Base-by-base conservation (phyloP, 2,797 vertebrate genomes). In the Cryptoblepharus egeriae region DNA sequence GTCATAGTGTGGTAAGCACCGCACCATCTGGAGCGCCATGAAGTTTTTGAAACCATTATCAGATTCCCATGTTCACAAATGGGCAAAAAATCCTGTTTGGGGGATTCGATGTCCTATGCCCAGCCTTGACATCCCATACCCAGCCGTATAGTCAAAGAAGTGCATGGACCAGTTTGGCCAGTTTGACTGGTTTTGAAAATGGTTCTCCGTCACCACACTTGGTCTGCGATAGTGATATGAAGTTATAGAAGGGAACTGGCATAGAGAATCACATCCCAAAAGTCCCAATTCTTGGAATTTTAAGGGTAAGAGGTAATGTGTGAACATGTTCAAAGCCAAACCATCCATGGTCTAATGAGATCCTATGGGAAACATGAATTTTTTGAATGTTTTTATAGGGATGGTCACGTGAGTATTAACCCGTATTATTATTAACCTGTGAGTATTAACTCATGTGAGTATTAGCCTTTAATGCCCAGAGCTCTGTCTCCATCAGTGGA, bases 401-500 rank as follows among this genome's bases (percentile, higher is more conserved):
- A 52, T 52, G 15, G 49, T 52, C 15, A 9, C 35, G 13, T 3
- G 24, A 35, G 32, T 26, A 4, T 3, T 12, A 11, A 18, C 3
- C 3, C 39, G n/a, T n/a, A n/a, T n/a, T n/a, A n/a, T n/a, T 26
- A 4, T 3, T 12, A 11, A 18, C 3, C 3, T 28, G 13, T 3
- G 24, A 35, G 32, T 26, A 4, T 3, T 12, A 11, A 18, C 3
- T 52, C 15, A 9, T 49, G 13, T 3, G 24, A 35, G 32, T 26
- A 4, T 3, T 12, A 11, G 26, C 30, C 13, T 11, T 58, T 69
- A 32, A 30, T 24, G 57, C 15, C 30, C 35, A 6, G 64, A 3
- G 28, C 18, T 45, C 28, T 28, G 12, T 35, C 32, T 12, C 52
- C 15, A 18, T 2, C 64, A 22, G 32, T 28, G 12, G 26, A 58